Base-by-base conservation (phyloP, 2,888 invertebrate genomes). In the Melangyna quadrimaculata region DNA sequence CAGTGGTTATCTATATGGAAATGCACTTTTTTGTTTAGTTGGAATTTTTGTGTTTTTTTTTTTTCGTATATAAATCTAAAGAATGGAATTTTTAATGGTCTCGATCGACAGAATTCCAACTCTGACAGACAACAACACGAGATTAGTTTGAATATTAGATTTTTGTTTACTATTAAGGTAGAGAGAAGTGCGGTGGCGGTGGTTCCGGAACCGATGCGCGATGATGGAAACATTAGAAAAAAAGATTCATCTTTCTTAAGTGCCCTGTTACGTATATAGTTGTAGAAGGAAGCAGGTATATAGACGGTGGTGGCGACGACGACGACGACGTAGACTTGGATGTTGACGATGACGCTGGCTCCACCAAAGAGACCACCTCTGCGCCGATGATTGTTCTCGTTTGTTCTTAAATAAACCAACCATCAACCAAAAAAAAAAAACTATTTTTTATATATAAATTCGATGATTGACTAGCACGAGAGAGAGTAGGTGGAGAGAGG, bases 201-300 rank as follows among this genome's bases (percentile, higher is more conserved):
- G 51, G 70, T 84, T 79, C 79, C 71, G 83, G 74, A 74, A 67
- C 71, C 65, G 45, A 45, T 14, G 9, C 12, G 17, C 19, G 83
- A 79, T 84, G 84, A 80, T 84, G 79, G 84, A 80, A 84, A 80
- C 75, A 75, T 84, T 75, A 55, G 67, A 48, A 67, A 65, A 57
- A 80, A 72, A 84, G 80, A 84, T 84, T 84, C 84, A 84, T 84
- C 83, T 70, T 80, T 72, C 80, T 74, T 79, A 77, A 84, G 75
- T 79, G 84, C 80, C 65, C 48, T 27, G 40, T n/a, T 40, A 35
- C 22, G 19, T 48, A 40, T n/a, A 24, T 40, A 7, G 9, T 7
- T 24, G 3, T 27, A 10, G 35, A 48, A 32, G 27, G 12, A 22
- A 45, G 7, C 27, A 22, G 43, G 17, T 40, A 61, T 29, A 29